Base-by-base conservation (phyloP, 2,113 vertebrate genomes). In the Lasiurus cinereus region DNA sequence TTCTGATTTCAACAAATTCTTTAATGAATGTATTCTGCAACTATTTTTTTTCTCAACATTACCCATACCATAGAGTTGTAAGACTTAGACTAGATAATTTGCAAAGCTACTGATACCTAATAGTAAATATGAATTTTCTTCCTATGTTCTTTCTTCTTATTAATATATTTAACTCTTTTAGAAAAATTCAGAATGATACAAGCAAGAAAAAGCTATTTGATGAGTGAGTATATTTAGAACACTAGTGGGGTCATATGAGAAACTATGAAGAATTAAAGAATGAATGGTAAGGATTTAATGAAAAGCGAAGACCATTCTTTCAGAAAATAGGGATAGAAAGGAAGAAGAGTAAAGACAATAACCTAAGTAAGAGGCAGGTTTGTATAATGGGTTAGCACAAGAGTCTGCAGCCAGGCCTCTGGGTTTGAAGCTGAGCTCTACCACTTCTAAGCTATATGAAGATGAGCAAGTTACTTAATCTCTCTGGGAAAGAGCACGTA, bases 1-100 rank as follows among this genome's bases (percentile, higher is more conserved):
- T 56, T 85, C 69, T 64, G 31, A 50, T 73, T 93, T 80, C 52
- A 67, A 59, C 72, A 92, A 91, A 78, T 85, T 12, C 29, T 54
- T 72, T n/a, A 72, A 29, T n/a, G 27, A 62, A 80, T 78, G 39
- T 85, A 9, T 74, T 91, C 87, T 87, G 73, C 13, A 82, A 95
- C 21, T 50, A 76, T 59, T 52, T 89, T 52, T 85, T 93, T 88
- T 50, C 43, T 82, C 64, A 56, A 16, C 19, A 24, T 39, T 39
- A 39, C 39, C 39, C 90, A 64, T 72, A 62, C 6, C 36, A 39
- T 2, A 62, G 48, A 84, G 2, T 62, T 80, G 27, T 46, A 90
- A 88, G 43, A 50, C 54, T 79, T 80, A 83, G 33, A 64, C 77
- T 59, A 83, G 16, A 13, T 52, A 84, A 83, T 18, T 50, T 52